phyloP scores from a whole-genome alignment of 2,888 invertebrate species.

The Hydrotaea diabolus region DNA sequence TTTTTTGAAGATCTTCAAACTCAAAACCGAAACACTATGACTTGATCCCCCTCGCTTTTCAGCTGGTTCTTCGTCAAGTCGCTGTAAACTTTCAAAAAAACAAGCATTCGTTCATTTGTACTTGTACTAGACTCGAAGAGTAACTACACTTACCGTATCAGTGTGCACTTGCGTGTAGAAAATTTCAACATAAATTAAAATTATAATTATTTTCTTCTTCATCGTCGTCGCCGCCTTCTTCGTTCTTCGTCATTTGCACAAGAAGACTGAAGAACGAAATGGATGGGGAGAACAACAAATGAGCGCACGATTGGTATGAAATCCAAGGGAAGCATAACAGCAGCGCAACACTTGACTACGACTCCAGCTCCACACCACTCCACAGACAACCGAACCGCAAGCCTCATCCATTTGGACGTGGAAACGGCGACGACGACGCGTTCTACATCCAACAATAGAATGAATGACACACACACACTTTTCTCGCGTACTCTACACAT shows the following conservation, averaged over 20 bases:
- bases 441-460: not conserved
- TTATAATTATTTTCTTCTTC: conserved; percentile 44
- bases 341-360: not conserved
- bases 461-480: not conserved
- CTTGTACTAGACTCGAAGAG: not conserved
- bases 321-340: conserved; percentile 29
- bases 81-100: too few species aligned
- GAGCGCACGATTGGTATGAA: conserved; percentile 1
- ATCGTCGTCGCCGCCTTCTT: conserved; percentile 1
- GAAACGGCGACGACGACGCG: not conserved
- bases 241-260: conserved; percentile 35
- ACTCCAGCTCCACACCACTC: not conserved
- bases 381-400: not conserved
- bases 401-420: not conserved
- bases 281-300: not conserved
- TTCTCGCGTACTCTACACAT: not conserved
- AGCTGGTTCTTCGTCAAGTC: too few species aligned
- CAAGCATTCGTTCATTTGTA: conserved; percentile 4
- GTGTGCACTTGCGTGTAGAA: conserved; percentile 49
- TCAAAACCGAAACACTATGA: too few species aligned
- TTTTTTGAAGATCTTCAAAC: too few species aligned
- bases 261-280: conserved; percentile 5
- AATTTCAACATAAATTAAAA: conserved; percentile 50
- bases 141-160: not conserved
- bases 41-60: too few species aligned